Evolutionary conservation across 1,140 invertebrate species (phyloP), one percentile per base, ranked within the genome.

Genomic region (Pteromalus puparum): DNA sequence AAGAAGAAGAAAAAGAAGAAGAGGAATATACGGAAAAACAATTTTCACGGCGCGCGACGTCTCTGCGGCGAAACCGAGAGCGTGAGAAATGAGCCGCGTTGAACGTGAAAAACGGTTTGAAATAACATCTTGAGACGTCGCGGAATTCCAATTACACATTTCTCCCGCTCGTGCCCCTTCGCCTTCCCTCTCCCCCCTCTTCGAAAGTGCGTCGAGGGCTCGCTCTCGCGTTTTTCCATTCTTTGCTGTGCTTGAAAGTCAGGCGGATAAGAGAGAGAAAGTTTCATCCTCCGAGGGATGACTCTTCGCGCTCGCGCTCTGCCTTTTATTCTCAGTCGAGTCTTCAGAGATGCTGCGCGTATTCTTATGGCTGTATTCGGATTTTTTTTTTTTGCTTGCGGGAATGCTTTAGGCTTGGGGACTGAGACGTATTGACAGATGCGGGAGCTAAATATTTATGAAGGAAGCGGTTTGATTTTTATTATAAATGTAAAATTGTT

Each of bases 121-220:
- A 78, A 81, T 76, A 81, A 81, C 80, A 82, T 82, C 81, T 82
- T 86, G 80, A 82, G 80, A 79, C 80, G 85, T 84, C 83, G 83
- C 83, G 77, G 83, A 79, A 80, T 84, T 84, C 83, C 83, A 84
- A 84, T 84, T 84, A 84, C 77, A 80, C 77, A 78, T 83, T 67
- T 28, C 67, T 61, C 21, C 53, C 15, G 13, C 18, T 21, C 53
- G 53, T 21, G 53, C 6, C 53, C 53, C 53, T 61, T 61, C 53
- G n/a, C 53, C 21, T 61, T n/a, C 18, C 30, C 6, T 34, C 30
- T n/a, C 18, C 6, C 6, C 30, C 6, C 18, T 78, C 18, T 72
- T 53, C 82, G 18, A 83, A 83, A 78, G 75, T 83, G 75, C 75
- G 75, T 83, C 73, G 38, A 38, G 13, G 30, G 28, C n/a, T 3